phyloP scores from a whole-genome alignment of 2,113 vertebrate species.

The Oncorhynchus kisutch region DNA sequence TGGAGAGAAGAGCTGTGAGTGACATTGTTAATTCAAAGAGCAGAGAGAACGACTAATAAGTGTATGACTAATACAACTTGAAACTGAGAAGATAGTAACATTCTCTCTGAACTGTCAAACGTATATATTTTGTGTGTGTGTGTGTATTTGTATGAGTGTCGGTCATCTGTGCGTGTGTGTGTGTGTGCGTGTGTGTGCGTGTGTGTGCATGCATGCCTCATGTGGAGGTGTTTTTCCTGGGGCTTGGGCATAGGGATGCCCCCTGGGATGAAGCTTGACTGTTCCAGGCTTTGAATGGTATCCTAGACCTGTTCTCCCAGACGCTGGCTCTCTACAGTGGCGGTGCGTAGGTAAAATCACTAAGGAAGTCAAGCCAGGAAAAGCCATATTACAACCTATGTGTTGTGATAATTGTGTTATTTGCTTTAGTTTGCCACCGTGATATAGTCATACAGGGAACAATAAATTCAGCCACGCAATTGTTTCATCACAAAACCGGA shows the following conservation, averaged over 20 bases:
- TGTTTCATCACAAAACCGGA: too few species aligned
- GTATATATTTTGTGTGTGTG: neutral
- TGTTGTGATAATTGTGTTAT: too few species aligned
- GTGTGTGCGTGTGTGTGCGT: too few species aligned
- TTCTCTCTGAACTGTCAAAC: slow-evolving; percentile 33
- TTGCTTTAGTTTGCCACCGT: too few species aligned
- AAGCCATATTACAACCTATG: too few species aligned
- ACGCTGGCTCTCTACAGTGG: slow-evolving; percentile 2
- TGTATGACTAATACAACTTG: too few species aligned
- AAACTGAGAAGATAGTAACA: slow-evolving; percentile 15
- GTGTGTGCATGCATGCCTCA: neutral
- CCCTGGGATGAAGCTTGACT: neutral
- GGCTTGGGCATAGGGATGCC: neutral
- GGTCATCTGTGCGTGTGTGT: neutral
- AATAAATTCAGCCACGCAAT: too few species aligned
- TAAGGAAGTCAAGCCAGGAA: too few species aligned
- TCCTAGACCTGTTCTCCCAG: neutral
- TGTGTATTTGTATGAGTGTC: neutral
- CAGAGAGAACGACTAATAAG: neutral
- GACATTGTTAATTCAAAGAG: slow-evolving; percentile 25
- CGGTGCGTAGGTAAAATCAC: too few species aligned
- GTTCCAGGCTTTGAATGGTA: neutral
- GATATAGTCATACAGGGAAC: too few species aligned
- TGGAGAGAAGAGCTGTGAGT: slow-evolving; percentile 10
- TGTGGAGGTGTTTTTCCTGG: neutral